Conservation (phyloP, 2,888 invertebrate genomes). For the Melipona bicolor region DNA sequence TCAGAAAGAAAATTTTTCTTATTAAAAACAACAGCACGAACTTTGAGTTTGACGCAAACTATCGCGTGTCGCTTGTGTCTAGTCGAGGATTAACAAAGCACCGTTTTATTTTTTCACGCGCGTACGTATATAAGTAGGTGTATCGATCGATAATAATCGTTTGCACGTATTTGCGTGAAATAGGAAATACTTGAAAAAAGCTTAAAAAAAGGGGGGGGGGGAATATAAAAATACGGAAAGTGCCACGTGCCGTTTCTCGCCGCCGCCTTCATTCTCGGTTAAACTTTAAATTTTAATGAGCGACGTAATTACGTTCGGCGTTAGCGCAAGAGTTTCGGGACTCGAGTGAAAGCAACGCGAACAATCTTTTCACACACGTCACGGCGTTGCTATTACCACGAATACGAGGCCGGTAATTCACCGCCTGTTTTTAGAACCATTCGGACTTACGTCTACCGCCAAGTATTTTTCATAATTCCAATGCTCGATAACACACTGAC, state of each 20-base stretch:
- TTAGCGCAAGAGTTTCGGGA: slow-evolving; percentile 27
- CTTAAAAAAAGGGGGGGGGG: too few relatives aligned
- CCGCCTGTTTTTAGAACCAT: not conserved
- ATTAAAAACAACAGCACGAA: too few relatives aligned
- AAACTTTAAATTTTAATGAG: slow-evolving; percentile 32
- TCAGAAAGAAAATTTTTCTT: too few relatives aligned
- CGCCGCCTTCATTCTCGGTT: not conserved
- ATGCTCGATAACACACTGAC: slow-evolving; percentile 3
- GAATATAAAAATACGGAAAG: not conserved
- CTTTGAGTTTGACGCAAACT: not conserved
- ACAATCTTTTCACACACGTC: slow-evolving; percentile 20
- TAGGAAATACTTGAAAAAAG: too few relatives aligned
- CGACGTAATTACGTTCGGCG: slow-evolving; percentile 23
- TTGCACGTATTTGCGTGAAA: too few relatives aligned
- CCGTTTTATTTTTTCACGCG: too few relatives aligned
- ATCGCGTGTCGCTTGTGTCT: not conserved
- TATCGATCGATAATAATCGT: too few relatives aligned
- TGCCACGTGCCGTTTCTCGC: not conserved
- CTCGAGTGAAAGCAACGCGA: slow-evolving; percentile 21
- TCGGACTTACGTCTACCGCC: not conserved
- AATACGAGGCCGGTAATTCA: not conserved
- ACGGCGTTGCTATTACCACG: not conserved
- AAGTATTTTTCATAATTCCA: slow-evolving; percentile 1
- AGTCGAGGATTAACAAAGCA: not conserved
- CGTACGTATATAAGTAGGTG: too few relatives aligned